Percentiles rank a stretch among this genome's conserved stretches.
Conservation (phyloP, 2,797 vertebrate species). For the Pseudochaenichthys georgianus region DNA sequence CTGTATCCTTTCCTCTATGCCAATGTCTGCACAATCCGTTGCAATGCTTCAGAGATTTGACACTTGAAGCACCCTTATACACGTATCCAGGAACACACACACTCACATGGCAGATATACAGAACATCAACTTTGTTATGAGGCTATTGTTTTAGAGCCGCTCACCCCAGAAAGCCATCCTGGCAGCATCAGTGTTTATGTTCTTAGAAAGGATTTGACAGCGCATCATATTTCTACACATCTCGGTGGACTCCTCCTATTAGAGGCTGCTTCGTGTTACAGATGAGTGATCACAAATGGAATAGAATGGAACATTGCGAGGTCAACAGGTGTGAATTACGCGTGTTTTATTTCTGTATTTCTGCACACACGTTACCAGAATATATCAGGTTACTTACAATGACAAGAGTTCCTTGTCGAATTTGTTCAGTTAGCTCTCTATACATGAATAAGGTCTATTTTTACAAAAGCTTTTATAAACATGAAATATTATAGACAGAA, state of each 20-base stretch:
- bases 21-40: slow-evolving; percentile 18
- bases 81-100: slow-evolving; percentile 6
- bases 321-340: slow-evolving; percentile 53
- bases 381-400: neutral
- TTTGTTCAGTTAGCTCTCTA: neutral
- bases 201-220: slow-evolving; percentile 63
- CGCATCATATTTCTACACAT: slow-evolving; percentile 64
- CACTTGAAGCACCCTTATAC: neutral
- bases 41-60: slow-evolving; percentile 28
- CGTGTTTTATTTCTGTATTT: slow-evolving; percentile 36
- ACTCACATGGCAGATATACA: slow-evolving; percentile 29
- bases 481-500: neutral
- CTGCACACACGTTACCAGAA: neutral
- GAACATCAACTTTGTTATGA: slow-evolving; percentile 57
- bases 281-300: slow-evolving; percentile 62
- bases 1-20: slow-evolving; percentile 10
- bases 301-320: slow-evolving; percentile 50
- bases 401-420: neutral
- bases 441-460: neutral
- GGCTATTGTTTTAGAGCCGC: slow-evolving; percentile 67
- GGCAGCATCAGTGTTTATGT: slow-evolving; percentile 69
- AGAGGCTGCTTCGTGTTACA: slow-evolving; percentile 56
- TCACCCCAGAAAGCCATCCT: slow-evolving; percentile 52
- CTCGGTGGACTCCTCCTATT: slow-evolving; percentile 58
- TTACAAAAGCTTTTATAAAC: neutral